phyloP scores from a whole-genome alignment of 1,140 invertebrate species.

The Lepidostoma basale region DNA sequence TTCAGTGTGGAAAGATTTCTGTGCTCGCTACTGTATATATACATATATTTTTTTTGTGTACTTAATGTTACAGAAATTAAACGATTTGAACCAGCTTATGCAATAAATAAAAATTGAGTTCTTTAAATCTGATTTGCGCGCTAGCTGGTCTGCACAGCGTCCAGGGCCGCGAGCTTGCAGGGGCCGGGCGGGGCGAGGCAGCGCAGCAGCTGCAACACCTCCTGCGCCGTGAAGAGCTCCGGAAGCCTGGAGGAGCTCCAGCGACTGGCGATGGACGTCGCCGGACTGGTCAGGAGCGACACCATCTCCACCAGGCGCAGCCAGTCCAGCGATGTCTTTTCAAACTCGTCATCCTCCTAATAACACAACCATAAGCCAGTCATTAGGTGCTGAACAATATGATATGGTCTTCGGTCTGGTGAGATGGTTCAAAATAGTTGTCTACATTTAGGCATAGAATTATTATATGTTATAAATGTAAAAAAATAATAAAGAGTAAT shows the following conservation, averaged over 20 bases:
- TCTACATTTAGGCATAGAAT: background rate
- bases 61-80: too few species aligned
- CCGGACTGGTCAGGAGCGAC: conserved; percentile 26
- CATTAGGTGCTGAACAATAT: background rate
- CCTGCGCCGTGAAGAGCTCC: background rate
- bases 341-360: conserved; percentile 32
- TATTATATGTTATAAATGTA: background rate
- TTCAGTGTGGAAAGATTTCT: too few species aligned
- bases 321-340: conserved; percentile 31
- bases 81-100: too few species aligned
- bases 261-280: conserved; percentile 21
- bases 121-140: background rate
- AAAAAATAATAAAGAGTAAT: background rate
- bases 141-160: conserved; percentile 24
- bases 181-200: conserved; percentile 24
- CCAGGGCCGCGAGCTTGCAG: conserved; percentile 32
- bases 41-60: too few species aligned
- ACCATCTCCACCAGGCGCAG: conserved; percentile 31
- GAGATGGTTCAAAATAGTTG: background rate
- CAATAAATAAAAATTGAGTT: background rate
- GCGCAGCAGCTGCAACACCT: conserved; percentile 36
- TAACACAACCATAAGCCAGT: background rate
- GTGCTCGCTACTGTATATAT: too few species aligned
- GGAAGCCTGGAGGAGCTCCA: conserved; percentile 16
- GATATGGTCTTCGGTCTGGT: background rate